Conservation (phyloP, 2,888 invertebrate species). For the Lamproptera curius region DNA sequence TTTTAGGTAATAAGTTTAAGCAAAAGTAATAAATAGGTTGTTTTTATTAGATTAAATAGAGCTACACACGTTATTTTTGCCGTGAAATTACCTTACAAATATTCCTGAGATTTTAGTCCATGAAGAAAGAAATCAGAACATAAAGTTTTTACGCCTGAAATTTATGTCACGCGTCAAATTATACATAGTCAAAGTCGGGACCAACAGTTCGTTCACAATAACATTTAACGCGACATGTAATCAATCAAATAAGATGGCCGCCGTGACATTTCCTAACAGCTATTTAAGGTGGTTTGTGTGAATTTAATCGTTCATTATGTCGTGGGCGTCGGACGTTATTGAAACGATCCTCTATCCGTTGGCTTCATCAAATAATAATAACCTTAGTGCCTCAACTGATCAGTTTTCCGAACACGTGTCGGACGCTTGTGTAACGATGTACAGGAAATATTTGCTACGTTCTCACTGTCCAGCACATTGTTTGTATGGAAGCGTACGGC, state of each 20-base stretch:
- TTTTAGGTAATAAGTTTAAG: too few relatives aligned
- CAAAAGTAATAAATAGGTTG: too few relatives aligned
- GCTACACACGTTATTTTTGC: too few relatives aligned
- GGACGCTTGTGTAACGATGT: conserved; percentile 20
- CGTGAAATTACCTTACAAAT: too few relatives aligned
- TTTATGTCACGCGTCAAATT: neutral
- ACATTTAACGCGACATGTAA: conserved; percentile 1
- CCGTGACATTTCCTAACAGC: conserved; percentile 9
- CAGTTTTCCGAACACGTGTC: conserved; percentile 46
- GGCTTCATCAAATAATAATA: conserved; percentile 32
- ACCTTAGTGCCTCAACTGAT: conserved; percentile 29
- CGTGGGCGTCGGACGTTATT: conserved; percentile 11
- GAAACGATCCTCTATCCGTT: conserved; percentile 25
- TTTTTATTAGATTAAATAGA: too few relatives aligned
- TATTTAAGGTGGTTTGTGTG: neutral
- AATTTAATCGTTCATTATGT: conserved; percentile 4
- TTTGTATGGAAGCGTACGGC: too few relatives aligned
- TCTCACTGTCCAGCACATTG: neutral
- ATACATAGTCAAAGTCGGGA: neutral
- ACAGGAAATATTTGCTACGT: conserved; percentile 2
- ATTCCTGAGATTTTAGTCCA: neutral
- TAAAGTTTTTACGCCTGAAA: neutral
- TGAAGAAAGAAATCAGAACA: neutral
- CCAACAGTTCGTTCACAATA: neutral
- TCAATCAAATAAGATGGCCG: neutral